Base-by-base conservation (phyloP, 64 coral and sea anemone species). In the Orbicella faveolata region DNA sequence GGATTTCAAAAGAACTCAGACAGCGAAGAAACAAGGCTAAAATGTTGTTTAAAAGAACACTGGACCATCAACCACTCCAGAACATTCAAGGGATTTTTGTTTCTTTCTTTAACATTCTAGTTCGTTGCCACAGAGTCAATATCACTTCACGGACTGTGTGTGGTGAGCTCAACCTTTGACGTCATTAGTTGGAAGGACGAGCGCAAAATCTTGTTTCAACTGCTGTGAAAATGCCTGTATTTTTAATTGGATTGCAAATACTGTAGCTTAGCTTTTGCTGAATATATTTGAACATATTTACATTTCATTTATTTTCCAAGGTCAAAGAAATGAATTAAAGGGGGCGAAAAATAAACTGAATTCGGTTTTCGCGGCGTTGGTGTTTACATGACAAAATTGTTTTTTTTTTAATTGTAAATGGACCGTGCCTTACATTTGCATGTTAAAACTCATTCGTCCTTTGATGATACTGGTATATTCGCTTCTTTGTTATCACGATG, bases 1-100 rank as follows among this genome's bases (percentile, higher is more conserved):
- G 64, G 82, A 41, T 72, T 85, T 85, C 65, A 25, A 72, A 70
- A 37, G 36, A 83, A 48, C 36, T n/a, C 62, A 44, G 61, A 48
- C 81, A 44, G 30, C 35, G 59, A 23, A 20, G 34, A 68, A 83
- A 67, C 15, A 70, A 70, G 63, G 35, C 37, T 69, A 12, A 52
- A 72, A 21, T 70, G 65, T 72, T 85, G 48, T 44, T 39, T 85
- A 67, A 44, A 26, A 48, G 34, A 85, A 25, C 68, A 20, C 39
- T 69, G 39, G 64, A 72, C 21, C 65, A 52, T 25, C 1, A 70
- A 70, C 41, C 82, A 65, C 73, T 85, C 82, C 19, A 52, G 82
- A 85, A 70, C 73, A 72, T 85, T 85, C 65, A 70, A 52, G 23
- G 65, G 11, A 59, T 10, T 59, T 59, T 59, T 70, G 67, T 25